Evolutionary conservation across 1,140 invertebrate species (phyloP).

Genomic region (Nomia melanderi): DNA sequence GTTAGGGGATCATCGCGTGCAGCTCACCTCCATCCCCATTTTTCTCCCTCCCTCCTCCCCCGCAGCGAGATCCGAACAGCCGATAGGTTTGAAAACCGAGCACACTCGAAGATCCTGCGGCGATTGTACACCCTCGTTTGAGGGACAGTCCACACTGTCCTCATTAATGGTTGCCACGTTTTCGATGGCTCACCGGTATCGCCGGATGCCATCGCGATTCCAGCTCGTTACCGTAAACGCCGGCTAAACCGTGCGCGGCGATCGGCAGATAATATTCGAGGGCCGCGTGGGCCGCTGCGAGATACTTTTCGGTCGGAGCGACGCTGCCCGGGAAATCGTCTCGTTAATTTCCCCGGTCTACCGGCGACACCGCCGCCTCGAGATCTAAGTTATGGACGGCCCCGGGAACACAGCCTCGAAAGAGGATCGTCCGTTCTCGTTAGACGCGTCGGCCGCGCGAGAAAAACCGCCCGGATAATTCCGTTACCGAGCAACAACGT

Average conservation of each 20-base stretch:
- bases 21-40: background rate
- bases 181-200: constrained; percentile 25
- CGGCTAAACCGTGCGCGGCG: background rate
- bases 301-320: background rate
- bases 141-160: constrained; percentile 16
- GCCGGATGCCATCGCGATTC: constrained; percentile 12
- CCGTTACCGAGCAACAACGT: too few species aligned
- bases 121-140: constrained; percentile 3
- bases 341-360: background rate
- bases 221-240: constrained; percentile 17
- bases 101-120: constrained; percentile 1
- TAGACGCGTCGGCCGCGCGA: too few species aligned
- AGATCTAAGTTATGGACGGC: background rate
- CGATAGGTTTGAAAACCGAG: constrained; percentile 6
- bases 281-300: constrained; percentile 3
- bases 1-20: constrained; percentile 46
- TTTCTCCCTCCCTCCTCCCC: background rate
- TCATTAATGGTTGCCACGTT: constrained; percentile 26
- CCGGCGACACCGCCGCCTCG: too few species aligned
- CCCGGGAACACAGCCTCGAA: background rate
- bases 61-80: background rate
- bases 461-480: too few species aligned
- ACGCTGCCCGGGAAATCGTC: background rate
- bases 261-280: constrained; percentile 50
- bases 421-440: too few species aligned